Percentiles rank a stretch among this genome's conserved stretches.
Evolutionary conservation across 2,888 invertebrate genomes (phyloP).

Genomic region (Yponomeuta plumbellus): DNA sequence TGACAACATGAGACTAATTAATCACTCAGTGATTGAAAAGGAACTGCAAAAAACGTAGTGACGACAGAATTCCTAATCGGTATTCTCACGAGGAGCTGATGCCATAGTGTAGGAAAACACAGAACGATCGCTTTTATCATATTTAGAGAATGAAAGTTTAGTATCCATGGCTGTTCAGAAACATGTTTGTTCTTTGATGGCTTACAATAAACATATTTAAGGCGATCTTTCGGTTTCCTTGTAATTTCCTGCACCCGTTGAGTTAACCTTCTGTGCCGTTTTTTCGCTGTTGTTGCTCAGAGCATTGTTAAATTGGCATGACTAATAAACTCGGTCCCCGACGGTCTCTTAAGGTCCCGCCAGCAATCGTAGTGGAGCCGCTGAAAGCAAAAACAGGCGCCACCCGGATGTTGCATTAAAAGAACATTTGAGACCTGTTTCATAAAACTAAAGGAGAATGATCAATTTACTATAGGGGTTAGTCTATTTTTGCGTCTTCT

Average conservation of each 20-base stretch:
- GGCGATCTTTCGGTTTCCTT: no score
- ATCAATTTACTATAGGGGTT: no score
- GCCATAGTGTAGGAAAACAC: neutral
- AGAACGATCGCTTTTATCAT: neutral
- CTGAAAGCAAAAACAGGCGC: no score
- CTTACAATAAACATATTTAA: no score
- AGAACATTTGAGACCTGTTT: no score
- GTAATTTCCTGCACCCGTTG: neutral
- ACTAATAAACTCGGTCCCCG: constrained; percentile 19
- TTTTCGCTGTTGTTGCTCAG: neutral
- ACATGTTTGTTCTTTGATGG: no score
- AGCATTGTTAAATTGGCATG: constrained; percentile 15
- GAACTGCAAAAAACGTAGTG: neutral
- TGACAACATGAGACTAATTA: neutral
- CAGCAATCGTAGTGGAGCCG: neutral
- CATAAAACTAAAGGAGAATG: no score
- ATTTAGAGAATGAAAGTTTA: neutral
- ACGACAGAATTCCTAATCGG: neutral
- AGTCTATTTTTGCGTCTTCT: no score
- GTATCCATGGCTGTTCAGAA: no score
- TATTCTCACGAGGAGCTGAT: neutral
- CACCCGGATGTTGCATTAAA: no score
- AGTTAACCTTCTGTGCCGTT: neutral
- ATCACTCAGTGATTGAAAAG: neutral
- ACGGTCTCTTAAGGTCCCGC: neutral